Evolutionary conservation across 2,113 vertebrate species (phyloP), one percentile per base, ranked within the genome.

Genomic region (Arvicanthis niloticus): DNA sequence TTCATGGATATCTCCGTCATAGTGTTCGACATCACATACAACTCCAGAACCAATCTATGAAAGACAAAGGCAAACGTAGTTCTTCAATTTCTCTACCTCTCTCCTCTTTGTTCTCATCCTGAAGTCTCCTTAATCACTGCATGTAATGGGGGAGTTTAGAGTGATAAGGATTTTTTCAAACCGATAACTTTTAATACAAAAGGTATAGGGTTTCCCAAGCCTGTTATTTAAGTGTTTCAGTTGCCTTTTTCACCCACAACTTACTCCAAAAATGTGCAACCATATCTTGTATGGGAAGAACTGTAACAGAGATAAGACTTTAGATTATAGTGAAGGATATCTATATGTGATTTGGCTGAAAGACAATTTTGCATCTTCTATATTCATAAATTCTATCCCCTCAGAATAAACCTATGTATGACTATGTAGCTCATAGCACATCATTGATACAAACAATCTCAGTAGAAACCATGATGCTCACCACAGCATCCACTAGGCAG

Each of bases 91-190:
- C 4, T 89, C 56, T 76, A 8, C 56, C 56, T 16, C 68, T 58
- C 21, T 1, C 37, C 29, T 13, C 15, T 1, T 60, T 0, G 37
- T n/a, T 22, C 15, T 10, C 48, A 8, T n/a, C 29, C 73, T 88
- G 16, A 82, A 86, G 10, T 42, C 19, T 17, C 56, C 72, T 94
- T 60, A 95, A 87, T 6, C 86, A 56, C 13, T 51, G 1, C 17
- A 31, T n/a, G 15, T 11, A 2, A 34, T 75, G 16, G 7, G 10
- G 6, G 24, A 67, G 17, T 67, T 91, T 21, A 31, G 34, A 34
- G 2, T 68, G 17, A 92, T 76, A 65, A 92, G n/a, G 78, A 95
- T 76, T 76, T 92, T 24, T 97, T 93, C 45, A 89, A 48, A 24
- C 1, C 22, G 65, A 7, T 45, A 56, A 21, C 51, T 91, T 72